These are phyloP conservation scores for Microcebus jonahi DNA, from an alignment of 2,113 vertebrate species.

Conservation along the genomic window DNA sequence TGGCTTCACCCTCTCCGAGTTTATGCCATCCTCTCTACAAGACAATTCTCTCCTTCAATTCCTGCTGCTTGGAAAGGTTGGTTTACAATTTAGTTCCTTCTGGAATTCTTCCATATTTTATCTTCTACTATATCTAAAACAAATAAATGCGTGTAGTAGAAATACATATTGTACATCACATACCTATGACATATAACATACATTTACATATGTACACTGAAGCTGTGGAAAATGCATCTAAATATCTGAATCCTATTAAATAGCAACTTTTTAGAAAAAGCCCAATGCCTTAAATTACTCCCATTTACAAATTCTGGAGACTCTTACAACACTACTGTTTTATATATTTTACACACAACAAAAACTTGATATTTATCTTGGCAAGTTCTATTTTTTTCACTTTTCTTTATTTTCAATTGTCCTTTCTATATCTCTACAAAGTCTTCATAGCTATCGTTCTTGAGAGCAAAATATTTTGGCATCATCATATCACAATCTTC, in stretches of 20 bases:
- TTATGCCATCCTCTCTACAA: neutral
- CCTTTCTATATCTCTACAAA: neutral
- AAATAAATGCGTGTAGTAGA: neutral
- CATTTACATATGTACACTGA: neutral
- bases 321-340: neutral
- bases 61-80: neutral
- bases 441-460: neutral
- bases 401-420: neutral
- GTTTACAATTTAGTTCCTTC: neutral
- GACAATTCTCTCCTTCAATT: neutral
- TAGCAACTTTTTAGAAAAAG: neutral
- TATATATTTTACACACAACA: neutral
- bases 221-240: neutral
- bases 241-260: slow-evolving; percentile 33
- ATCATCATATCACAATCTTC: neutral
- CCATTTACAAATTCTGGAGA: neutral
- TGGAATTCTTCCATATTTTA: neutral
- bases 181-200: neutral
- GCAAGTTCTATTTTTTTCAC: neutral
- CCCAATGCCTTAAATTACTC: neutral
- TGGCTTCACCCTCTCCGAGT: neutral
- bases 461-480: slow-evolving; percentile 2
- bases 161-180: neutral
- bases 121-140: neutral
- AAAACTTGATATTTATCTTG: neutral